Percentiles rank a stretch among this genome's conserved stretches.
Evolutionary conservation across 2,113 vertebrate genomes (phyloP).

Genomic region (Pyrgilauda ruficollis): DNA sequence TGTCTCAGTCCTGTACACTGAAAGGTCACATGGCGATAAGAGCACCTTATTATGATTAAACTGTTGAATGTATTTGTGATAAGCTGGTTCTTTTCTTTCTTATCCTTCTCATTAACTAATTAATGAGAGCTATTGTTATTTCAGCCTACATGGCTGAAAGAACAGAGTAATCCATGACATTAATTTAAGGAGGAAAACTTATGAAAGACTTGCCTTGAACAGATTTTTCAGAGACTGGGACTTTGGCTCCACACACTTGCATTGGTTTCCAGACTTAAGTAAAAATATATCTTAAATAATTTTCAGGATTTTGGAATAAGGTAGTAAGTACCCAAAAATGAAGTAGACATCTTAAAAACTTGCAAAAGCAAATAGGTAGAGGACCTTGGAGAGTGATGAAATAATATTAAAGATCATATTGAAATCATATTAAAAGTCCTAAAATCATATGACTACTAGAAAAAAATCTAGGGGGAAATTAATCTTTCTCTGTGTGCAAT

Average conservation of each 20-base stretch:
- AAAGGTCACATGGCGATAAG: neutral
- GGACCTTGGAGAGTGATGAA: neutral
- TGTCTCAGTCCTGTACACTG: neutral
- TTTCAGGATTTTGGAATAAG: neutral
- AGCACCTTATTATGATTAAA: neutral
- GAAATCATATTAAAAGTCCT: neutral
- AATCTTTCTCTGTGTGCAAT: neutral
- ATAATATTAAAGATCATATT: neutral
- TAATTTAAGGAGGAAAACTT: neutral
- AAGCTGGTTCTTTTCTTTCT: neutral
- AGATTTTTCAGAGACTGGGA: neutral
- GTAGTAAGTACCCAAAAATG: neutral
- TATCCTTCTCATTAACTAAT: neutral
- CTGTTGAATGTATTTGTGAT: neutral
- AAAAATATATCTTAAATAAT: neutral
- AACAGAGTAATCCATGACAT: neutral
- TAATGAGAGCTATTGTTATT: neutral
- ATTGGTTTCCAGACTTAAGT: rapidly evolving
- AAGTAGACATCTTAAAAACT: neutral
- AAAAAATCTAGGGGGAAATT: neutral
- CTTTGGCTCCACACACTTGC: neutral
- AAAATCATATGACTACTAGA: neutral
- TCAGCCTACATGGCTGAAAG: neutral
- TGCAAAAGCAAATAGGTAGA: neutral
- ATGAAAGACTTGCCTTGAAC: neutral